Base-by-base conservation (phyloP, 2,888 invertebrate species). In the Hybos culiciformis region DNA sequence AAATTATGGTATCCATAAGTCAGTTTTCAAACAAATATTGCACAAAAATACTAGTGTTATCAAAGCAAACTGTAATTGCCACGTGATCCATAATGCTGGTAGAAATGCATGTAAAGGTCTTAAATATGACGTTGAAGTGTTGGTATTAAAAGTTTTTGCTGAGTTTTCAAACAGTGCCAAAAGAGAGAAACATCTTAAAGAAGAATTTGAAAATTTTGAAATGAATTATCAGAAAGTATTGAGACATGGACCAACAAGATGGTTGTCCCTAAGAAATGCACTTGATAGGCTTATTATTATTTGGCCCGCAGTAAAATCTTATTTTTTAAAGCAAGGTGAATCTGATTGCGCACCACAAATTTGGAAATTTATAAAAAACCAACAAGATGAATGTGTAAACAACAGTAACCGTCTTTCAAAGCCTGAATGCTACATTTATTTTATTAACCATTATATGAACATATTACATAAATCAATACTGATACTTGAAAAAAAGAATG, bases 1-100 rank as follows among this genome's bases (percentile, higher is more conserved):
- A n/a, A 42, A 42, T 31, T 41, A 37, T 37, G 42, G 42, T 18
- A 24, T 23, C n/a, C 15, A 37, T 18, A 37, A 42, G 21, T 37
- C 37, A 23, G 21, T 42, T 23, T 42, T 31, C 19, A 29, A 20
- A 15, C 37, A 42, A 31, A 20, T 42, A 20, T 9, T 36, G 36
- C 14, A 24, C 11, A 31, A 7, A 42, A 18, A 14, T 31, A 26
- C 42, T 42, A 29, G 29, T 42, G 23, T 41, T 34, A 24, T 41
- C 17, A 41, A 41, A 34, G 24, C 33, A n/a, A 41, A 41, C 17
- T 41, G 34, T 41, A 24, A 24, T n/a, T 33, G 24, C 18, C 41
- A 40, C 32, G 32, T 40, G n/a, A 21, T 32, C 14, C 21, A 40
- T n/a, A 40, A 32, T 32, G 31, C 32, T 21, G 32, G 20, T 32